Base-by-base conservation (phyloP, 2,113 vertebrate species). In the Ciconia maguari region DNA sequence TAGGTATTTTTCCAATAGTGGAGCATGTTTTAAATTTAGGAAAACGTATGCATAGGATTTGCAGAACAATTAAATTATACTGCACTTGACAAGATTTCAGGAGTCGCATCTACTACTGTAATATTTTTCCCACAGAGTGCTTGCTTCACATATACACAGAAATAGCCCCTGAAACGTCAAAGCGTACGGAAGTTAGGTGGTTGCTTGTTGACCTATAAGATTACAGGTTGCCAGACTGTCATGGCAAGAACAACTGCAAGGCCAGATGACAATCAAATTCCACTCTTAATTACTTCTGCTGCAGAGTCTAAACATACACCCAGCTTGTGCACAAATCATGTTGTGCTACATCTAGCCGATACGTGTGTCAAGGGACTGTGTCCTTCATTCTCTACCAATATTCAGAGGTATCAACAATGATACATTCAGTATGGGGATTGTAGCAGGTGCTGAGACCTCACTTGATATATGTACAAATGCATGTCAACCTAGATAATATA, bases 401-500 rank as follows among this genome's bases (percentile, higher is more conserved):
- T 61, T 60, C 93, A 41, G 38, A 89, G 46, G 68, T 92, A 92
- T 70, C 94, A 97, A 64, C 68, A 89, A 92, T 79, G 82, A 95
- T 96, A 96, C 93, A 96, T 78, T 87, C 95, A 96, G 86, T 51
- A 76, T 1, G 30, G 77, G 88, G 87, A 93, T 38, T 94, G 78
- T 14, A 95, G 87, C 89, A 96, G 88, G 86, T 92, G 82, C 90
- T 51, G 38, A 96, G 96, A 90, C 92, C 95, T 97, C 72, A 38
- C 83, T 95, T 98, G 98, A 98, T 98, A 96, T 93, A 98, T 96
- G 94, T 95, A 96, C 94, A 92, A 94, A 96, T 93, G 95, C 89
- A 97, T 92, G 97, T 97, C 97, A 97, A 66, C 85, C 82, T 93
- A 97, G 97, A 97, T 97, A 98, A 98, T 97, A 96, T 95, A 97